Conservation (phyloP, 2,797 vertebrate genomes). For the Lates japonicus region DNA sequence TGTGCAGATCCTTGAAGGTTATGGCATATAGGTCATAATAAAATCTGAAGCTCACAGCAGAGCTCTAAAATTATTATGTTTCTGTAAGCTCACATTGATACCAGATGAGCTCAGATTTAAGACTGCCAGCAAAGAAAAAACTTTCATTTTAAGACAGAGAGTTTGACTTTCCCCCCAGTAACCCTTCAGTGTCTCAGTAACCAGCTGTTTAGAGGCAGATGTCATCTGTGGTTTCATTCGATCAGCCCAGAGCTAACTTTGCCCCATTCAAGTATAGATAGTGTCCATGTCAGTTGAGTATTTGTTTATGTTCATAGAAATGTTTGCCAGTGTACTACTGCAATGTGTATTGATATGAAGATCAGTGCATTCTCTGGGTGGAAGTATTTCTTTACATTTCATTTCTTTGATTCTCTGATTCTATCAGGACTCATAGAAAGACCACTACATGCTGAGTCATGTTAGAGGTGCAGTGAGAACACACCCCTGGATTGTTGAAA, state of each 20-base stretch:
- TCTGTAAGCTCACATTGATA: conserved; percentile 10
- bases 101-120: conserved; percentile 19
- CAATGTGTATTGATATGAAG: neutral
- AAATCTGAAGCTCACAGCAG: conserved; percentile 9
- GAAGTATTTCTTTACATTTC: neutral
- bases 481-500: neutral
- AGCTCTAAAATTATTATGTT: conserved; percentile 21
- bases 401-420: conserved; percentile 1
- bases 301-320: neutral
- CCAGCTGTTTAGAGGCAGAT: conserved; percentile 31
- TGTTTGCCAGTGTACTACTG: neutral
- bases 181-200: conserved; percentile 18
- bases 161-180: conserved; percentile 12
- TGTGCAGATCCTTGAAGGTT: conserved; percentile 13
- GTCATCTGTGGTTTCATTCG: neutral
- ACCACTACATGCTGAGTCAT: neutral
- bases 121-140: conserved; percentile 6
- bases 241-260: neutral
- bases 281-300: neutral
- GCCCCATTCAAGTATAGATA: neutral
- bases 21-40: neutral
- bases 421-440: neutral
- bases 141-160: neutral
- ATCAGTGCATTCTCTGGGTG: neutral
- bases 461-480: neutral